phyloP scores from a whole-genome alignment of 2,888 invertebrate species.

The Netelia virgata region DNA sequence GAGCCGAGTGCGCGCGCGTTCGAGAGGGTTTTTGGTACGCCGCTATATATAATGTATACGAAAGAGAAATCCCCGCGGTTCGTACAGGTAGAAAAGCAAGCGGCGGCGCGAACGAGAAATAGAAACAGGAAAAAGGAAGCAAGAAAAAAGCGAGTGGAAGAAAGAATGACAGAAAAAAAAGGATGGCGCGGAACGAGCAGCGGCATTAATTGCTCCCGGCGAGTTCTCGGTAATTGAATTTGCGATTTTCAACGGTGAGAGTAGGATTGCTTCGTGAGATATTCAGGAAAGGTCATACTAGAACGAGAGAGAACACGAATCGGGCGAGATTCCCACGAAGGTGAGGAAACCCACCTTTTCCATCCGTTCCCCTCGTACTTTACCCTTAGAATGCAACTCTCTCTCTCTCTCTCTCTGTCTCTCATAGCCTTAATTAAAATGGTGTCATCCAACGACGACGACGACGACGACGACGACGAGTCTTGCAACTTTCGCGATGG shows the following conservation, averaged over 20 bases:
- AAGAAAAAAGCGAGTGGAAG: conserved; percentile 27
- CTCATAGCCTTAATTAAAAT: conserved; percentile 75
- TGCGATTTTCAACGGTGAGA: conserved; percentile 71
- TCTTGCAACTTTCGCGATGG: conserved; percentile 51
- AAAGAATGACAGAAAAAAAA: conserved; percentile 49
- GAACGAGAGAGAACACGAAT: conserved; percentile 64
- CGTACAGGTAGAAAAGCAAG: conserved; percentile 12
- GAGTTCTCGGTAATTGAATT: conserved; percentile 74
- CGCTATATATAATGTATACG: conserved; percentile 1
- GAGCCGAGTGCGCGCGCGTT: background rate
- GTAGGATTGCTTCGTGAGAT: conserved; percentile 69
- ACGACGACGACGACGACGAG: conserved; percentile 45
- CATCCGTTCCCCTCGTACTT: background rate
- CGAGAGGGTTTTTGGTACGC: too few species aligned
- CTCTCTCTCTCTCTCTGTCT: background rate
- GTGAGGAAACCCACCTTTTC: background rate
- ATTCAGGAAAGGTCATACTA: conserved; percentile 73
- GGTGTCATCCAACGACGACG: conserved; percentile 72
- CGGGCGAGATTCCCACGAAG: background rate
- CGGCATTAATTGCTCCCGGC: conserved; percentile 74
- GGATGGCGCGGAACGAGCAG: conserved; percentile 66
- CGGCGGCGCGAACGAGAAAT: conserved; percentile 15
- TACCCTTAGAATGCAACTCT: background rate
- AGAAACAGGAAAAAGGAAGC: conserved; percentile 26
- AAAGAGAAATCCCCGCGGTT: background rate